Percentiles rank a stretch among this genome's conserved stretches.
Evolutionary conservation across 1,140 invertebrate species (phyloP).

Genomic region (Drosophila lacertosa): DNA sequence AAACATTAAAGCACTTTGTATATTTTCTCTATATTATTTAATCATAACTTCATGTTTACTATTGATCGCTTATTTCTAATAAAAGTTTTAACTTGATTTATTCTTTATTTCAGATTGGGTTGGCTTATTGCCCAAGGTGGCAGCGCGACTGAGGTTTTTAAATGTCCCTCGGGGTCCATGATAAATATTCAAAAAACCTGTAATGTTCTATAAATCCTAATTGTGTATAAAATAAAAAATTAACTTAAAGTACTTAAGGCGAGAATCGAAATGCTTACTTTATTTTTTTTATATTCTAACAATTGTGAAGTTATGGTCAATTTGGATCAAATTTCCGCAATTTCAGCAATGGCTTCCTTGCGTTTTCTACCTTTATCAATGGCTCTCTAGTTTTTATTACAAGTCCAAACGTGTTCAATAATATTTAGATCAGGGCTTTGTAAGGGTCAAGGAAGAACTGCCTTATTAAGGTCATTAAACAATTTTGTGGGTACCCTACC

Average conservation of each 20-base stretch:
- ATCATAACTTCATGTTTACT: no score
- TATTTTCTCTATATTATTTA: no score
- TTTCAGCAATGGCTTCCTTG: not conserved
- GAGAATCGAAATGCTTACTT: no score
- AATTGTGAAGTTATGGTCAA: no score
- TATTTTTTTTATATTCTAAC: no score
- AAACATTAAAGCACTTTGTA: not conserved
- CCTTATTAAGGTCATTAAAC: constrained; percentile 18
- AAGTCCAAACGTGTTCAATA: not conserved
- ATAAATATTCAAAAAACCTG: constrained; percentile 82
- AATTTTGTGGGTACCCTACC: no score
- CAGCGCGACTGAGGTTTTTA: constrained; percentile 81
- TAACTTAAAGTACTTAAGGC: constrained; percentile 3
- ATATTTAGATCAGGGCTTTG: constrained; percentile 16
- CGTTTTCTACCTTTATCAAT: constrained; percentile 14
- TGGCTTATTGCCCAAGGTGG: constrained; percentile 83
- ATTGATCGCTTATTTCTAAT: no score
- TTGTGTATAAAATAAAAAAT: constrained; percentile 28
- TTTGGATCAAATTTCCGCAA: no score
- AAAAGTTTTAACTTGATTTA: no score
- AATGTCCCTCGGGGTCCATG: constrained; percentile 81
- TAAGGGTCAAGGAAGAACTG: no score
- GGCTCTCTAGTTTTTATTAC: constrained; percentile 9
- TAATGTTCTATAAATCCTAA: constrained; percentile 77
- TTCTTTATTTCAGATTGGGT: constrained; percentile 65